These are phyloP conservation scores for Spilogale gracilis DNA, from an alignment of 2,113 vertebrate species.

Conservation along the genomic window DNA sequence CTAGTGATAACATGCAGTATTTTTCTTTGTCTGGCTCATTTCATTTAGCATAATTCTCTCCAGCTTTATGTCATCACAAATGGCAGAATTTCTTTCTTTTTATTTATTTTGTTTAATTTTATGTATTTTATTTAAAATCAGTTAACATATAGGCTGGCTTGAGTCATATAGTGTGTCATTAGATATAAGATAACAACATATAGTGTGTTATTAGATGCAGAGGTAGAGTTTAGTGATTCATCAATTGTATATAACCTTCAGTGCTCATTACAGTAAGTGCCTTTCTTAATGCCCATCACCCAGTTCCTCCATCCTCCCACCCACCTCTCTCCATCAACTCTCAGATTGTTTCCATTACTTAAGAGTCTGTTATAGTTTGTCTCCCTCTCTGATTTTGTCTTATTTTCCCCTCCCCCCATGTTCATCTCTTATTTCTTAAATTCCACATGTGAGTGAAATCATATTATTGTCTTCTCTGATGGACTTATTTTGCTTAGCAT, in stretches of 20 bases:
- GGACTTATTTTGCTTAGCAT: too few species aligned
- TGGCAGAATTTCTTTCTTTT: not conserved
- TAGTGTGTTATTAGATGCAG: not conserved
- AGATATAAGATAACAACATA: not conserved
- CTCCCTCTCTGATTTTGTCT: not conserved
- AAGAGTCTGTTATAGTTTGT: not conserved
- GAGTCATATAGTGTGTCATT: not conserved
- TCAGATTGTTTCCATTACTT: not conserved
- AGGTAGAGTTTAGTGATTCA: not conserved
- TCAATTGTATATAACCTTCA: not conserved
- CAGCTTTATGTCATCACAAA: not conserved
- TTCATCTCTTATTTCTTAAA: too few species aligned
- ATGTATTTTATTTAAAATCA: not conserved
- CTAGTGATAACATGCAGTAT: not conserved
- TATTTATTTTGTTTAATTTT: not conserved
- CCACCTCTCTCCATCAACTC: not conserved
- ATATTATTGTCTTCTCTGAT: too few species aligned
- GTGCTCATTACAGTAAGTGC: not conserved
- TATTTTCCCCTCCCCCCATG: not conserved
- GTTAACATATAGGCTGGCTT: not conserved
- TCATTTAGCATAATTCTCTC: not conserved
- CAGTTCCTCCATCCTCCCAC: too few species aligned
- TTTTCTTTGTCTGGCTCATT: conserved; percentile 1
- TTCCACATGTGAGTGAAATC: too few species aligned
- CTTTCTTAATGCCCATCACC: not conserved